phyloP scores from a whole-genome alignment of 2,888 invertebrate genomes.

The Apodemia duryi region DNA sequence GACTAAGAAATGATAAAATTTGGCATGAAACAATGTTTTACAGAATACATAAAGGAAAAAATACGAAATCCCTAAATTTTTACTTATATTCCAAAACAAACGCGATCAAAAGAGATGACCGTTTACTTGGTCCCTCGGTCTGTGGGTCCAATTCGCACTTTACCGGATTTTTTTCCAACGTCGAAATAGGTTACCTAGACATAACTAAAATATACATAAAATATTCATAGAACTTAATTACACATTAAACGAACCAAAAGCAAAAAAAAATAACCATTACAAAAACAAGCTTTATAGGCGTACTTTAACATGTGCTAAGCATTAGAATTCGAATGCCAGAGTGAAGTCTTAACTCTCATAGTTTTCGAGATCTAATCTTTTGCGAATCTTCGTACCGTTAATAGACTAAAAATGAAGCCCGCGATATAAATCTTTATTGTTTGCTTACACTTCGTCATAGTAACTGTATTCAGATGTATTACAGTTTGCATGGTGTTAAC shows the following conservation, averaged over 20 bases:
- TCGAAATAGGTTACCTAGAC: no score
- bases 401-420: slow-evolving; percentile 25
- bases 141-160: no score
- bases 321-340: slow-evolving; percentile 48
- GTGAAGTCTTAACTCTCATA: slow-evolving; percentile 37
- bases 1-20: no score
- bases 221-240: no score
- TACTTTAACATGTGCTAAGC: not conserved
- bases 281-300: not conserved
- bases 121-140: no score
- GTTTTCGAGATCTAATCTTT: slow-evolving; percentile 25
- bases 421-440: slow-evolving; percentile 25
- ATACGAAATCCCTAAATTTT: no score
- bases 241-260: not conserved
- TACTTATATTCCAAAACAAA: no score
- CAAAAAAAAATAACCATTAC: not conserved
- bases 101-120: no score
- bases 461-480: slow-evolving; percentile 27
- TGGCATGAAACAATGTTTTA: no score
- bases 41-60: no score
- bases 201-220: no score
- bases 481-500: slow-evolving; percentile 13
- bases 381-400: slow-evolving; percentile 26
- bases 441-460: slow-evolving; percentile 21
- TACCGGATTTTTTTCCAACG: no score